phyloP scores from a whole-genome alignment of 2,888 invertebrate genomes.

The Chalcosyrphus nemorum region DNA sequence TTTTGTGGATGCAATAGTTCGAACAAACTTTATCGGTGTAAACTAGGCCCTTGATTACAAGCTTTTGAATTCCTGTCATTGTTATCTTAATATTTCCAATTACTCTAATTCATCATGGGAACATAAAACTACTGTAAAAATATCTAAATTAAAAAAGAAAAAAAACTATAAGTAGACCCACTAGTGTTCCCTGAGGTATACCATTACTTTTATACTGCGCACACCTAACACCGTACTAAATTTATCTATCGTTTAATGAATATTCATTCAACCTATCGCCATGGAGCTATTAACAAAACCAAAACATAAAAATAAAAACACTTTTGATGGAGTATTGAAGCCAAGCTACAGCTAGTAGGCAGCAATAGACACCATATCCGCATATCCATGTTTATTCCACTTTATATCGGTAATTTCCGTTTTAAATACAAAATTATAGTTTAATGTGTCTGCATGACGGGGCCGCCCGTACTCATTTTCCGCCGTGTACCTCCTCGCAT shows the following conservation, averaged over 20 bases:
- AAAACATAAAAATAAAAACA: too few relatives aligned
- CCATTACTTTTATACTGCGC: conserved; percentile 20
- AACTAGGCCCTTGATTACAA: too few relatives aligned
- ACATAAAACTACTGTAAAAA: too few relatives aligned
- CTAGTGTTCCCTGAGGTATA: conserved; percentile 32
- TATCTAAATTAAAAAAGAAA: too few relatives aligned
- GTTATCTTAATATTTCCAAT: too few relatives aligned
- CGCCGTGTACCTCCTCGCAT: conserved; percentile 37
- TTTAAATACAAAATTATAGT: conserved; percentile 66
- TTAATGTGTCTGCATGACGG: conserved; percentile 61
- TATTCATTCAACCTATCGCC: conserved; percentile 45
- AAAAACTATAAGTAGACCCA: not conserved
- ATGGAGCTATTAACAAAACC: not conserved
- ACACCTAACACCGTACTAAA: not conserved
- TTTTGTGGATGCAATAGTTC: too few relatives aligned
- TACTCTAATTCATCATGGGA: too few relatives aligned
- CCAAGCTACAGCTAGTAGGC: too few relatives aligned
- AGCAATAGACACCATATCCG: conserved; percentile 24
- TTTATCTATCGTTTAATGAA: conserved; percentile 43
- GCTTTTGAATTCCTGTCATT: too few relatives aligned
- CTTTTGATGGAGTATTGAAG: not conserved
- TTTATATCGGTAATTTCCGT: conserved; percentile 64
- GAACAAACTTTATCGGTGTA: too few relatives aligned
- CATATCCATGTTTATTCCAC: conserved; percentile 22
- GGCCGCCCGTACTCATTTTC: conserved; percentile 43